phyloP scores from a whole-genome alignment of 2,113 vertebrate genomes.

The Tympanuchus pallidicinctus region DNA sequence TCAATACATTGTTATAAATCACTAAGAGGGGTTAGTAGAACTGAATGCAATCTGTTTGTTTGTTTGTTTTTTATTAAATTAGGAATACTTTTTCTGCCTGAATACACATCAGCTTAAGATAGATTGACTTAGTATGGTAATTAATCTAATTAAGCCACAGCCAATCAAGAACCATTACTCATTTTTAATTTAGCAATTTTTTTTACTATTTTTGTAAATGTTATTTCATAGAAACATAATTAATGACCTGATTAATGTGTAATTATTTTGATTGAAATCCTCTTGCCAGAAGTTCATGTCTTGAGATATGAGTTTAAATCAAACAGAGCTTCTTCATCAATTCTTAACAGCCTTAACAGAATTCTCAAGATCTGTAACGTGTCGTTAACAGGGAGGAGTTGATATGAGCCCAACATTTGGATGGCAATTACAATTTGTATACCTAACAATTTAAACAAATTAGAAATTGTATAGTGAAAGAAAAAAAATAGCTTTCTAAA shows the following conservation, averaged over 20 bases:
- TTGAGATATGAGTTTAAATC: neutral
- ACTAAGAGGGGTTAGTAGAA: neutral
- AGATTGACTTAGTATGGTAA: conserved; percentile 21
- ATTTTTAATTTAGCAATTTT: conserved; percentile 55
- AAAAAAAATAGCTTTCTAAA: neutral
- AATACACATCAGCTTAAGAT: neutral
- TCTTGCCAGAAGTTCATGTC: neutral
- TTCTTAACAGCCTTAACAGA: neutral
- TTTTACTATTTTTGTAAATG: conserved; percentile 33
- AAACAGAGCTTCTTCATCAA: conserved; percentile 12
- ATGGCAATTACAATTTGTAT: neutral
- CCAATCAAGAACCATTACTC: conserved; percentile 36
- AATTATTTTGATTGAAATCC: conserved; percentile 51
- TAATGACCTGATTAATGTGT: conserved; percentile 48
- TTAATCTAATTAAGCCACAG: conserved; percentile 11
- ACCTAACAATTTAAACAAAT: neutral
- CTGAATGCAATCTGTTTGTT: neutral
- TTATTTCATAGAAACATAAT: conserved; percentile 38
- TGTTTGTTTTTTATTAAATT: neutral
- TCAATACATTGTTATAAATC: conserved; percentile 33
- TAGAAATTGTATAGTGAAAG: neutral
- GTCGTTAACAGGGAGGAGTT: neutral
- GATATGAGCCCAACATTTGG: rapidly evolving
- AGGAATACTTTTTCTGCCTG: neutral
- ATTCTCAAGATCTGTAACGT: neutral